Evolutionary conservation across 2,888 invertebrate genomes (phyloP), one percentile per base, ranked within the genome.

Genomic region (Teleiodes luculella): DNA sequence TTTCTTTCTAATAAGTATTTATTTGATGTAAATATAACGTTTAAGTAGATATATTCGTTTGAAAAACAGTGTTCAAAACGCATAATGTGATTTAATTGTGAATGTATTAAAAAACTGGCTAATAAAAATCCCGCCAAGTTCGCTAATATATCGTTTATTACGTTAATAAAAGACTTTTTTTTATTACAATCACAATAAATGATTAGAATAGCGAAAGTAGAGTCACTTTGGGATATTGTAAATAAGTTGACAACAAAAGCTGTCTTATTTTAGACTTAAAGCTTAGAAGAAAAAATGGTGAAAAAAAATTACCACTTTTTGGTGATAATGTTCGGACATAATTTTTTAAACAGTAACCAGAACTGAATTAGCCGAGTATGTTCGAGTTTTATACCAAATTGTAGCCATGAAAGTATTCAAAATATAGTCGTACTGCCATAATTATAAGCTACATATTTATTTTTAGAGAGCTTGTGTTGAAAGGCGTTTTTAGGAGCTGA

Each of bases 371-470:
- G 18, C 3, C 11, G 11, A 11, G 18, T 18, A 39, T 16, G n/a
- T 8, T 10, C 10, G 33, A 33, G 33, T 33, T 20, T 43, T 43
- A 43, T 28, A 41, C 16, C 20, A 37, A 7, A 43, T 54, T 61
- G 59, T 60, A 56, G 55, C 56, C 53, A 52, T 36, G 18, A 57
- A 53, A 54, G 33, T 56, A 59, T 57, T 54, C 14, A 57, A 53
- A 57, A 56, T 53, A 59, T 63, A 69, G 68, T 68, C 41, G 14
- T 57, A 78, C 79, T 78, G 78, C 77, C 77, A 76, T 74, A 65
- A 65, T 58, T 60, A 51, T 68, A 74, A 75, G 71, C 65, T 63
- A 63, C 69, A 59, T 64, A 64, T 66, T 72, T 74, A 71, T 75
- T 73, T 74, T 73, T 70, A 71, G 66, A 65, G 54, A 57, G 62